These are phyloP conservation scores for Caenorhabditis sp. DNA, from an alignment of 2,888 invertebrate genomes.

Conservation along the genomic window DNA sequence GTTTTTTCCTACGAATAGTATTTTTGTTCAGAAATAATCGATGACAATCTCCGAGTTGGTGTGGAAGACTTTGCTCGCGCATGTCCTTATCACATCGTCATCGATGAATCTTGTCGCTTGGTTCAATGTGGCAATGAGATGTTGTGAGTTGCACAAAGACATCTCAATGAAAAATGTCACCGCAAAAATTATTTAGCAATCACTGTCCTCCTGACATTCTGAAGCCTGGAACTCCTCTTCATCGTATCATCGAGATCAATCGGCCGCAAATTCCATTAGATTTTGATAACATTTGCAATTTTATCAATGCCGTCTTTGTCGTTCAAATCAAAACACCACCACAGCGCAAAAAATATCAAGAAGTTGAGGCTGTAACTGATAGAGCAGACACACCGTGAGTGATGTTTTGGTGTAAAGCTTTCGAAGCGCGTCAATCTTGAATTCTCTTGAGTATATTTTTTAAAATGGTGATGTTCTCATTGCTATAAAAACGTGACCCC, in stretches of 20 bases:
- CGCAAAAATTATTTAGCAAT: slow-evolving; percentile 47
- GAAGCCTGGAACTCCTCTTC: slow-evolving; percentile 60
- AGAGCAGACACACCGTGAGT: neutral
- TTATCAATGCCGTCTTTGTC: slow-evolving; percentile 70
- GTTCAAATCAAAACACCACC: slow-evolving; percentile 61
- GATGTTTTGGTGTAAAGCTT: neutral
- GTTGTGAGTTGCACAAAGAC: slow-evolving; percentile 47
- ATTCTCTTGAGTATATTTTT: no score
- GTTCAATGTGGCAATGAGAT: slow-evolving; percentile 64
- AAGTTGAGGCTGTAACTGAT: slow-evolving; percentile 3
- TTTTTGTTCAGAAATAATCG: slow-evolving; percentile 12
- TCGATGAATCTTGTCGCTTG: slow-evolving; percentile 65
- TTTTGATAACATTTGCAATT: slow-evolving; percentile 69
- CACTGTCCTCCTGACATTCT: slow-evolving; percentile 61
- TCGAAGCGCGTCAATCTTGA: no score
- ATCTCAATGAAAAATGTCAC: no score
- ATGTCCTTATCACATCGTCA: slow-evolving; percentile 65
- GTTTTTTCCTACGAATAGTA: no score
- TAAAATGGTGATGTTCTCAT: no score
- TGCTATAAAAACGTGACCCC: no score
- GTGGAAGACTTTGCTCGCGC: slow-evolving; percentile 47
- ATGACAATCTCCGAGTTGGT: slow-evolving; percentile 29
- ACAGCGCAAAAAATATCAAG: slow-evolving; percentile 24
- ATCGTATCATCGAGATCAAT: slow-evolving; percentile 60
- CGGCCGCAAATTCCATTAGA: slow-evolving; percentile 69